These are phyloP conservation scores for Laticauda colubrina DNA, from an alignment of 2,113 vertebrate species.

Conservation along the genomic window DNA sequence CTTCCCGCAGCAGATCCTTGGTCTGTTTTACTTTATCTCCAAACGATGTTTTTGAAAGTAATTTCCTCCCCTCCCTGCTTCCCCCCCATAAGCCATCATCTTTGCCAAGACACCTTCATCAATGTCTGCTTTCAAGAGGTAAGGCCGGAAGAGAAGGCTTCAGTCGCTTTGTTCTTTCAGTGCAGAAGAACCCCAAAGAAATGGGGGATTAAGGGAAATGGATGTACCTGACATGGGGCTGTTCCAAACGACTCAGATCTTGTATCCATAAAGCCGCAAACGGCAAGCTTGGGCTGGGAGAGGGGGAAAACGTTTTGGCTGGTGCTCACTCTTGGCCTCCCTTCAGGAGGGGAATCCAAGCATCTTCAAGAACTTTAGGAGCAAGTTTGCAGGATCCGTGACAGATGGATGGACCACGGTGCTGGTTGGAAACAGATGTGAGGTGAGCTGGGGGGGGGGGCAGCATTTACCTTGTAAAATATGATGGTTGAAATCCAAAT, in stretches of 20 bases:
- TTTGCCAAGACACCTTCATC: slow-evolving; percentile 9
- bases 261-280: background rate
- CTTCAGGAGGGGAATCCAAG: background rate
- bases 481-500: background rate
- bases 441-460: background rate
- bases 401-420: background rate
- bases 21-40: background rate
- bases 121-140: slow-evolving; percentile 5
- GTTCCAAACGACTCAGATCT: background rate
- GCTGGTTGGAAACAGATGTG: background rate
- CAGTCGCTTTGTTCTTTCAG: background rate
- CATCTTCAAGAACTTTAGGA: background rate
- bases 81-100: background rate
- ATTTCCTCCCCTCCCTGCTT: background rate
- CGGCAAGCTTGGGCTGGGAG: background rate
- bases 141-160: background rate
- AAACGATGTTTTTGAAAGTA: background rate
- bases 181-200: background rate
- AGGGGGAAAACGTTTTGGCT: background rate
- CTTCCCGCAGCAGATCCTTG: background rate
- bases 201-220: background rate
- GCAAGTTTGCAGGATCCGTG: background rate
- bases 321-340: background rate
- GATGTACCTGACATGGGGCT: background rate
- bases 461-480: background rate